Evolutionary conservation across 2,797 vertebrate genomes (phyloP), one percentile per base, ranked within the genome.

Genomic region (Sphaeramia orbicularis): DNA sequence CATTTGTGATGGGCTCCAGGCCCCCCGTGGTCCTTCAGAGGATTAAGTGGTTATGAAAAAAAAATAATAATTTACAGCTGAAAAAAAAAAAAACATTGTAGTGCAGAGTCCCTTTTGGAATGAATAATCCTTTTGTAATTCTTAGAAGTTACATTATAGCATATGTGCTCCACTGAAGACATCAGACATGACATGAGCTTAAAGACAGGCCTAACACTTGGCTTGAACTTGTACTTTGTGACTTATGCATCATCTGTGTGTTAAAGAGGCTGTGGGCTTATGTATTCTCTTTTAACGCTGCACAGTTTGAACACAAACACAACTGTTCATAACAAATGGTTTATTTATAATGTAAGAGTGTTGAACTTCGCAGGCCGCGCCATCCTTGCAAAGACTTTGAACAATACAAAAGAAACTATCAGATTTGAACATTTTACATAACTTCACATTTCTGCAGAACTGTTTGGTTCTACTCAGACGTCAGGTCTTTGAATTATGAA

Each of bases 201-300:
- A 15, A 4, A 53, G 11, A 36, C 15, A 45, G 13, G 49, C 37
- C 56, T 51, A 13, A 56, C 47, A 30, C 48, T 47, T 61, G 35
- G 45, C 56, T 71, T 58, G 32, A 71, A 65, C 65, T 64, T 48
- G 14, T 61, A 35, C 49, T 63, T 78, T 67, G 48, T 60, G 21
- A 54, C 53, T 74, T 63, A 35, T 32, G 2, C 59, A 73, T 44
- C 44, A 32, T 78, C 37, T 59, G 4, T 51, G 36, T 49, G 72
- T 71, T 57, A 88, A 53, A 74, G 62, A 27, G 56, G 75, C 80
- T 87, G 73, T 64, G 63, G 68, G 19, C 27, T 73, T 64, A 84
- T 82, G 69, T 64, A 73, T 76, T 83, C 68, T 76, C 50, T 84
- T 81, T 83, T 52, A 64, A 61, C 18, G 13, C 16, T 2, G 7